Evolutionary conservation across 2,888 invertebrate genomes (phyloP), one percentile per base, ranked within the genome.

Genomic region (Eilema caniola): DNA sequence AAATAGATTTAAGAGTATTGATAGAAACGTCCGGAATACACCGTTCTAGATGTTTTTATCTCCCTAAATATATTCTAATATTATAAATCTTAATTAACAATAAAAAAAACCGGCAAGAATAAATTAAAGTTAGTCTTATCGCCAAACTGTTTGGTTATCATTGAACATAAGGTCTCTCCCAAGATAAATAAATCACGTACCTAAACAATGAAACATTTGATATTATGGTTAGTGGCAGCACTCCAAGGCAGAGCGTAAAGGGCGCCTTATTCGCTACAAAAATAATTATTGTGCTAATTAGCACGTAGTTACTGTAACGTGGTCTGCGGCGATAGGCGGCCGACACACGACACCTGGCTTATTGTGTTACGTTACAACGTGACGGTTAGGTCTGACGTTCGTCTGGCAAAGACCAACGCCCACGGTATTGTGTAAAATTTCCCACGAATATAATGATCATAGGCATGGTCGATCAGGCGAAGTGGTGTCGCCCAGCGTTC

Each of bases 211-310:
- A 61, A 33, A 24, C 33, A 14, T 33, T 41, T 47, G 12, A 57
- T 8, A 8, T 25, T 64, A 57, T 59, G 31, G 24, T 56, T 53
- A 65, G 65, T 56, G 56, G 56, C 41, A 47, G 60, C 3, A 60
- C 31, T 37, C 23, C 25, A 41, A 53, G 57, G 25, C 4, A 57
- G 60, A 64, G n/a, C 67, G 69, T 69, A 65, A 63, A 74, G 62
- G 69, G 56, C 25, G 61, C 56, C 37, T 56, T 72, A 72, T 65
- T 59, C 53, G 57, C 12, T 14, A 24, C 64, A 61, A 66, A 71
- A 74, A 74, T 70, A 60, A 72, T 69, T 47, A 53, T 69, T 72
- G 73, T 63, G 56, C 47, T 65, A 72, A 76, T 75, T 69, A 74
- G 66, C 68, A 62, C 70, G 62, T 62, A 57, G 62, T n/a, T 28